Conservation (phyloP, 2,888 invertebrate genomes). For the Piscicola geometra region DNA sequence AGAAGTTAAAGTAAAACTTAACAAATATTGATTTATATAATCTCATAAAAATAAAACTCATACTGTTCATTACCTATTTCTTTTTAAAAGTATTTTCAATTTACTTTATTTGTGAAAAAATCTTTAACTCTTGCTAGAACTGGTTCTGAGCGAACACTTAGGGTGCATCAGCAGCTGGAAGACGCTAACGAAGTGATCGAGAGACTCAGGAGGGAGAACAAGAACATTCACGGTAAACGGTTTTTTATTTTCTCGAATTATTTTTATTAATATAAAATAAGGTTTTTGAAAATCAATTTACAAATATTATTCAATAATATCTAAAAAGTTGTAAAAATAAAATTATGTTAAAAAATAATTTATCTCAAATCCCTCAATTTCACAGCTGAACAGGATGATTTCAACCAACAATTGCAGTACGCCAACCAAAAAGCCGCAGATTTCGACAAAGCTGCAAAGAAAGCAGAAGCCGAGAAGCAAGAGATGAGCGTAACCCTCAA, state of each 20-base stretch:
- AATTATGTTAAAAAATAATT: not conserved
- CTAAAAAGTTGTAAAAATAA: not conserved
- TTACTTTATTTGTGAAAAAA: too few relatives aligned
- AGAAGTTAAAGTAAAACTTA: too few relatives aligned
- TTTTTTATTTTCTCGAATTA: too few relatives aligned
- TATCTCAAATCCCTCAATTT: not conserved
- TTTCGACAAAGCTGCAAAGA: constrained; percentile 95
- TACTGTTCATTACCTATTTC: too few relatives aligned
- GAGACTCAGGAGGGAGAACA: constrained; percentile 96
- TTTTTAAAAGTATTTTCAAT: too few relatives aligned
- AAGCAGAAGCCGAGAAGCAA: constrained; percentile 97
- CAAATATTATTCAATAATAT: not conserved
- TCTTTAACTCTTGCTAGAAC: constrained; percentile 74
- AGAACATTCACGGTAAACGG: constrained; percentile 76
- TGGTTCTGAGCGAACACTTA: constrained; percentile 98
- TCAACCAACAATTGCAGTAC: constrained; percentile 97
- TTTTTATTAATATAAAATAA: not conserved
- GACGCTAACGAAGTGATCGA: constrained; percentile 96
- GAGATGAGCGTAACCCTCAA: constrained; percentile 97
- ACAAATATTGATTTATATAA: too few relatives aligned
- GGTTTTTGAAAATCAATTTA: not conserved
- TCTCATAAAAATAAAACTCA: too few relatives aligned
- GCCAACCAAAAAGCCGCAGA: constrained; percentile 99
- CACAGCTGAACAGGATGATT: constrained; percentile 93
- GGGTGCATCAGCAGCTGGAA: constrained; percentile 91